Evolutionary conservation across 2,797 vertebrate species (phyloP).

Genomic region (Erithacus rubecula): DNA sequence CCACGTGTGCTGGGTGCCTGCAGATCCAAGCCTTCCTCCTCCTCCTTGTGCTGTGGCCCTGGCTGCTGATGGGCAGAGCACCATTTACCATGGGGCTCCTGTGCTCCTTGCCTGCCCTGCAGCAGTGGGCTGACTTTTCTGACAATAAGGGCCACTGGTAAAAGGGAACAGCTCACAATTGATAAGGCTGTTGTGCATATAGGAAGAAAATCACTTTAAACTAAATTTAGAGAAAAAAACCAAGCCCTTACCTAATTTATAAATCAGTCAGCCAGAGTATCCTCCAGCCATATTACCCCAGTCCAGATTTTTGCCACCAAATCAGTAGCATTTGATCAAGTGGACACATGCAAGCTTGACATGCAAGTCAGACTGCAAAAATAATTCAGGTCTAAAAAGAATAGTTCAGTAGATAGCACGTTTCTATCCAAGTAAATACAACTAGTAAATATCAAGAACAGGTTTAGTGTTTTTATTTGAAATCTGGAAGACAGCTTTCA

Average conservation of each 20-base stretch:
- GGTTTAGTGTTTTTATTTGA: not conserved
- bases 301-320: not conserved
- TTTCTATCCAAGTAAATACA: not conserved
- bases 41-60: not conserved
- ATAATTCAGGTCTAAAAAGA: not conserved
- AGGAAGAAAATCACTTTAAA: not conserved
- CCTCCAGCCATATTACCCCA: not conserved
- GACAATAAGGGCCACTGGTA: not conserved
- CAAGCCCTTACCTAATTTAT: not conserved
- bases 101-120: not conserved
- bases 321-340: not conserved
- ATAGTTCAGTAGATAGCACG: not conserved
- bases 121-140: not conserved
- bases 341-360: not conserved
- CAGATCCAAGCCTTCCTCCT: not conserved
- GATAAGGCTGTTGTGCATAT: not conserved
- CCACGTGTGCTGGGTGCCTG: rapidly evolving
- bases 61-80: not conserved
- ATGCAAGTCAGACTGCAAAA: not conserved
- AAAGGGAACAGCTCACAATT: not conserved
- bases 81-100: not conserved
- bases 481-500: not conserved
- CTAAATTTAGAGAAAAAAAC: not conserved
- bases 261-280: not conserved
- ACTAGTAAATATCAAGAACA: not conserved